A percentile compares a stretch with the other conserved stretches of the same genome.
Evolutionary conservation across 1,140 invertebrate genomes (phyloP).

Genomic region (Magallana gigas): DNA sequence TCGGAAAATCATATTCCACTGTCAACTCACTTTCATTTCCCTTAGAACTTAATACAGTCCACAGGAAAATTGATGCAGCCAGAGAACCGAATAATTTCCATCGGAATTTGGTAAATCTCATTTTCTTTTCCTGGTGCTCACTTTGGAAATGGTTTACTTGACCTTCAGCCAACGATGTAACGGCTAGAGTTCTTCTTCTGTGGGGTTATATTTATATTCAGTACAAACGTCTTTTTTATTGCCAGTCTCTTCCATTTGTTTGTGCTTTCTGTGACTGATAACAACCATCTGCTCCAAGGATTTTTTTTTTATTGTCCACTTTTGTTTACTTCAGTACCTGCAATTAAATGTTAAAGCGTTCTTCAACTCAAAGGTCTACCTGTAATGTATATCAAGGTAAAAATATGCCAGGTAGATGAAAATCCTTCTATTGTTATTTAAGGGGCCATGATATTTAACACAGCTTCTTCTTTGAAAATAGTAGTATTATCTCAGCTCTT

Average conservation of each 20-base stretch:
- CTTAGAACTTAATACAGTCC: not conserved
- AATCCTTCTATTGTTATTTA: not conserved
- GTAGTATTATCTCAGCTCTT: no score
- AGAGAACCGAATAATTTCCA: slow-evolving; percentile 9
- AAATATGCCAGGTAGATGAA: not conserved
- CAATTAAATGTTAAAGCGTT: not conserved
- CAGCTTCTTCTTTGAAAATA: not conserved
- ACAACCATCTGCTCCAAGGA: not conserved
- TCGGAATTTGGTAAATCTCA: slow-evolving; percentile 19
- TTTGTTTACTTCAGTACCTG: not conserved
- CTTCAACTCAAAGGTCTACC: not conserved
- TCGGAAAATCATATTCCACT: not conserved
- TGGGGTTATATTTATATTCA: no score
- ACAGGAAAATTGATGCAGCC: not conserved
- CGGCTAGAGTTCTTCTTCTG: no score
- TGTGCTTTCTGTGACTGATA: not conserved
- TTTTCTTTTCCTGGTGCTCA: not conserved
- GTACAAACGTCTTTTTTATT: not conserved
- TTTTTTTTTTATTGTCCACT: not conserved
- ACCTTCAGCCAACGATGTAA: not conserved
- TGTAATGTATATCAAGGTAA: not conserved
- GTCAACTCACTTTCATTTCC: not conserved
- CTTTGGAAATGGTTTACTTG: not conserved
- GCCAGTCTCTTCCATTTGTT: not conserved
- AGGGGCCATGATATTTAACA: not conserved